Evolutionary conservation across 2,113 vertebrate genomes (phyloP), one percentile per base, ranked within the genome.

Genomic region (Malurus alboscapulatus): DNA sequence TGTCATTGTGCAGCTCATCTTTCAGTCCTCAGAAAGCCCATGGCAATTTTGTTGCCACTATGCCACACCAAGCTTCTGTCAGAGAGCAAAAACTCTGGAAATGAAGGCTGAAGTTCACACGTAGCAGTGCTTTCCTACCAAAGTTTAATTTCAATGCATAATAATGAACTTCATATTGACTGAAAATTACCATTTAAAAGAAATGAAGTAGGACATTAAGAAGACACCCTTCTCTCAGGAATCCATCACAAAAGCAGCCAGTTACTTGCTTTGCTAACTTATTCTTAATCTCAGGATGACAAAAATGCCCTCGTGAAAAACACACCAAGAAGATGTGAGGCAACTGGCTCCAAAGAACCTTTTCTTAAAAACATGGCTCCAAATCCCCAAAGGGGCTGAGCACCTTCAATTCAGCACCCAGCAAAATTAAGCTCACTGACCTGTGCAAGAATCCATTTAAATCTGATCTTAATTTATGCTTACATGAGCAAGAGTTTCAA

Each of bases 141-240:
- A 84, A 82, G 76, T 36, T 93, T 81, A 90, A 95, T 76, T 92
- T 81, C 81, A 93, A 29, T 45, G 55, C 44, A 57, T 92, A 94
- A 50, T 81, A 93, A 83, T 10, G 48, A 92, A 81, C 30, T 92
- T 74, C 14, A 82, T 42, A 65, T 90, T 71, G 71, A 40, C 40
- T 73, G 25, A 18, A 76, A 73, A 93, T 87, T 55, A 81, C 69
- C 34, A 67, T 63, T 92, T 76, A 67, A 88, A 88, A 78, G 21
- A 71, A 89, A 87, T 84, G 38, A 71, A 79, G 30, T 19, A 65
- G 30, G 65, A 72, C 27, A 67, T 63, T n/a, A 30, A 85, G 76
- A 85, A 92, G 34, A 89, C 54, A 55, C 32, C 32, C 19, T 27
- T 78, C 44, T 82, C 76, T 79, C 25, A 51, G 18, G 45, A 58